phyloP scores from a whole-genome alignment of 2,113 vertebrate genomes.

The Tupaia tana region DNA sequence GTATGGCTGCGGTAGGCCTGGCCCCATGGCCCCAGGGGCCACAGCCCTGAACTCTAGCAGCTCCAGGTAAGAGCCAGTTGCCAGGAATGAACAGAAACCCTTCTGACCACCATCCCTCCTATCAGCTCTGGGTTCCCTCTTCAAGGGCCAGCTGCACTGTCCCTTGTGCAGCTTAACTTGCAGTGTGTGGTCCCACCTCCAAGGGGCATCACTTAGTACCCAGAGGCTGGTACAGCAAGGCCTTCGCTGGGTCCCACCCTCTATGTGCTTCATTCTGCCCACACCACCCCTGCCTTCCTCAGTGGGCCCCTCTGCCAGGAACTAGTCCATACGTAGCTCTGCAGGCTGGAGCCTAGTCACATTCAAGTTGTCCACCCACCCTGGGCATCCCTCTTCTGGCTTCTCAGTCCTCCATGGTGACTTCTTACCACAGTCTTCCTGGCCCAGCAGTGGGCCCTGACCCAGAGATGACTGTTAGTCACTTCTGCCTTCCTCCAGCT shows the following conservation, averaged over 20 bases:
- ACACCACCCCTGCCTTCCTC: no score
- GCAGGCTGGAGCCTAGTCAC: not conserved
- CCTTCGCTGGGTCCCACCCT: not conserved
- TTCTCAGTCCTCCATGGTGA: accelerated
- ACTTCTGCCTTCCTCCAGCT: not conserved
- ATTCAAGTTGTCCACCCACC: accelerated
- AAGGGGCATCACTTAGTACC: no score
- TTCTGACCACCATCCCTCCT: not conserved
- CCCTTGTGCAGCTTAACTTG: not conserved
- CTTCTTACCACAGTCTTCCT: no score
- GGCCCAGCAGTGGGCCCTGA: no score
- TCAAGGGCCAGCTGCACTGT: accelerated
- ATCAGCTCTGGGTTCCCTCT: not conserved
- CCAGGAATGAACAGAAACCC: not conserved
- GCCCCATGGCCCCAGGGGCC: not conserved
- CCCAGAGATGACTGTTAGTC: no score
- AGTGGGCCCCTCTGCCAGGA: not conserved
- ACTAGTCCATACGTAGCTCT: accelerated
- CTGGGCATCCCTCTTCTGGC: not conserved
- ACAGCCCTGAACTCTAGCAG: not conserved
- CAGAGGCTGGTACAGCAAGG: not conserved
- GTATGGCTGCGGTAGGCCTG: not conserved
- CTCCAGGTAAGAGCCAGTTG: not conserved
- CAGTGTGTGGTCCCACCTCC: not conserved
- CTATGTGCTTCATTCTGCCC: not conserved